Percentiles rank a stretch among this genome's conserved stretches.
These are phyloP conservation scores for Sminthurinus aureus DNA, from an alignment of 2,888 invertebrate species.

Conservation along the genomic window DNA sequence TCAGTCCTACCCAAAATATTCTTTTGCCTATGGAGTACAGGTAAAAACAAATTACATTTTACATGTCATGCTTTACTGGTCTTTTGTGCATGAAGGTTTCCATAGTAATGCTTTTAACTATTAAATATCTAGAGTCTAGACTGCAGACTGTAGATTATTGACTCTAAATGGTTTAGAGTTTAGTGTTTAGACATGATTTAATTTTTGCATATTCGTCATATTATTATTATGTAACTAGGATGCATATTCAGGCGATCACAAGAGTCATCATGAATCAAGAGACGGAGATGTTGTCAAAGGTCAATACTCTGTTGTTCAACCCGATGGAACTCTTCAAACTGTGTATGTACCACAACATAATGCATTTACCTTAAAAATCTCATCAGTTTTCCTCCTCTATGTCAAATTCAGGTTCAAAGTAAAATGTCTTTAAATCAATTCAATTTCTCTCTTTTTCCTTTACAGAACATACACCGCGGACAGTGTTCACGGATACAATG, in stretches of 20 bases:
- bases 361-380: too few relatives aligned
- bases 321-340: conserved; percentile 36
- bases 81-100: background rate
- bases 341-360: too few relatives aligned
- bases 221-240: conserved; percentile 63
- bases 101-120: background rate
- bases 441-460: too few relatives aligned
- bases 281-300: conserved; percentile 42
- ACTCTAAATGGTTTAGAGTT: too few relatives aligned
- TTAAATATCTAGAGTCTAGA: too few relatives aligned
- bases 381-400: too few relatives aligned
- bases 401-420: too few relatives aligned
- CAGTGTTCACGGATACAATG: conserved; percentile 42
- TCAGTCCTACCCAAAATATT: conserved; percentile 73
- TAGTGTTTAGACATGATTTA: too few relatives aligned
- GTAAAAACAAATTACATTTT: background rate
- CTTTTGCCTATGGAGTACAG: conserved; percentile 78
- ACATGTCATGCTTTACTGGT: background rate
- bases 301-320: conserved; percentile 35
- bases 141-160: too few relatives aligned
- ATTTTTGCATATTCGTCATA: background rate
- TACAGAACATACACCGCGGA: conserved; percentile 40
- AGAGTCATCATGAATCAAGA: conserved; percentile 67
- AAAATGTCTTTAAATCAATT: too few relatives aligned
- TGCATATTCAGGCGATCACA: conserved; percentile 75